Conservation (phyloP, 2,113 vertebrate species). For the Myiopsitta monachus region DNA sequence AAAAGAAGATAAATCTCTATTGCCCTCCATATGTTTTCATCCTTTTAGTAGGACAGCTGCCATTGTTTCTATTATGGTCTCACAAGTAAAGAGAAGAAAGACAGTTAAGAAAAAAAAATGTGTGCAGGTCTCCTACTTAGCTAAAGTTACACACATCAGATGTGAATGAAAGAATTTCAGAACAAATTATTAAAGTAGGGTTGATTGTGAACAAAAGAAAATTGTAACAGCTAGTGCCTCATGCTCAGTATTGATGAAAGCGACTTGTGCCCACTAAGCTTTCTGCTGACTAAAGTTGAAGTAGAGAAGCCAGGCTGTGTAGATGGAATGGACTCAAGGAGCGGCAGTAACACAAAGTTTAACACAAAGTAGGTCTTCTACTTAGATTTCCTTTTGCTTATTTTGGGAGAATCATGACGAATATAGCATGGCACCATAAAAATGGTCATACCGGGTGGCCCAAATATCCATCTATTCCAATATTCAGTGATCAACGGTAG, state of each 20-base stretch:
- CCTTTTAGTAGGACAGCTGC: not conserved
- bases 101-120: not conserved
- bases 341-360: not conserved
- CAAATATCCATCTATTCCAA: not conserved
- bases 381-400: not conserved
- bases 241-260: not conserved
- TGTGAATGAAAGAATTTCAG: not conserved
- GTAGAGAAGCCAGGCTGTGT: not conserved
- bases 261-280: not conserved
- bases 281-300: not conserved
- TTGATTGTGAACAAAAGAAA: not conserved
- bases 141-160: not conserved
- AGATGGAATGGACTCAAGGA: not conserved
- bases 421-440: not conserved
- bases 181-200: not conserved
- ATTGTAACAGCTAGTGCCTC: not conserved
- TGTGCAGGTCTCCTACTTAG: not conserved
- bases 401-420: not conserved
- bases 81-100: not conserved
- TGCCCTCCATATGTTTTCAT: not conserved
- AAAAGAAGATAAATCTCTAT: not conserved
- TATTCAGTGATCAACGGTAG: not conserved
- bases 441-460: not conserved
- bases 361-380: not conserved
- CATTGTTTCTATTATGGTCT: not conserved